Evolutionary conservation across 2,888 invertebrate species (phyloP), one percentile per base, ranked within the genome.

Genomic region (Rhabditoides inermis): DNA sequence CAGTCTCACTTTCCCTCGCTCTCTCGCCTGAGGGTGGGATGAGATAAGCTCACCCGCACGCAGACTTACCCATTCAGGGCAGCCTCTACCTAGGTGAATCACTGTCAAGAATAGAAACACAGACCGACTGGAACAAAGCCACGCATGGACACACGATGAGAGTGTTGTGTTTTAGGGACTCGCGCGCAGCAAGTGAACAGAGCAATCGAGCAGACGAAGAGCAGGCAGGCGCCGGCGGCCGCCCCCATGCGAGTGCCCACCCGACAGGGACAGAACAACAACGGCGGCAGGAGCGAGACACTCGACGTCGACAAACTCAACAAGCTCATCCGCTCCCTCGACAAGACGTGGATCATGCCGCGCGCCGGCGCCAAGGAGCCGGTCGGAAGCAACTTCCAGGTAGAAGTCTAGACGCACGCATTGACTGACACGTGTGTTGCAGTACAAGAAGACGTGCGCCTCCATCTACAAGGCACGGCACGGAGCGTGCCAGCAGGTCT

Each of bases 391-490:
- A 73, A 73, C 50, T 73, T 73, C 55, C 73, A 73, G 58, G 70
- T 67, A 28, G 35, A 32, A 32, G 7, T 12, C 20, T 10, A 2
- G 25, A 3, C 5, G 20, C 20, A 26, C 6, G 15, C 0, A 26
- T 7, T 44, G 12, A 25, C 4, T 20, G n/a, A 20, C 6, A 15
- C 22, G 20, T 12, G 7, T 1, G n/a, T 61, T 69, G 20, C 36
- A 72, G 69, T 73, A 71, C 63, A 73, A 73, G 58, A 73, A 73
- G 56, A 73, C 73, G 10, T 73, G 73, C 55, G 68, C 73, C 18
- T 68, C 64, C 41, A 72, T 73, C 46, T 74, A 63, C 65, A 73
- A 72, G 49, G 71, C 69, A 12, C 61, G 73, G 28, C 70, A 69
- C 39, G 71, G 68, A 25, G 73, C 73, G 2, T 73, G 73, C 49